Conservation (phyloP, 1,140 invertebrate genomes). For the Rhyacophila brunnea region DNA sequence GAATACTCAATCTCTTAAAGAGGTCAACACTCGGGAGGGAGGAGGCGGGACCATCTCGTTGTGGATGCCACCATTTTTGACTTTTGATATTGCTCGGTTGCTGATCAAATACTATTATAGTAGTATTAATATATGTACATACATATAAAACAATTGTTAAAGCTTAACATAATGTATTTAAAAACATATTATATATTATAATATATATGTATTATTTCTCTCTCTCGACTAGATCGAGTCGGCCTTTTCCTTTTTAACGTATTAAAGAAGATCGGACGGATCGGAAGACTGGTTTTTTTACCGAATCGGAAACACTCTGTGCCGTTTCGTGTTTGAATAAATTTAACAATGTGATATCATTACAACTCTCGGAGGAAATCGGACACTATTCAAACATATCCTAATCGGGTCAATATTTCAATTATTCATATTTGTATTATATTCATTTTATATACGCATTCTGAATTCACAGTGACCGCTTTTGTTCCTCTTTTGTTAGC, state of each 20-base stretch:
- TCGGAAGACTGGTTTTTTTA: no score
- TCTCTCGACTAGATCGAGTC: no score
- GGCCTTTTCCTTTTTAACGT: no score
- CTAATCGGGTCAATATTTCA: no score
- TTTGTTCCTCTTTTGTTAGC: neutral
- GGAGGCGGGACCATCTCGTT: no score
- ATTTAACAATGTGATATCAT: neutral
- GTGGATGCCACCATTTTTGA: neutral
- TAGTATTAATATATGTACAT: slow-evolving; percentile 19
- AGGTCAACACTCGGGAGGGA: no score
- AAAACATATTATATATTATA: neutral
- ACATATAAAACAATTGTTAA: slow-evolving; percentile 17
- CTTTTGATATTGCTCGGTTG: slow-evolving; percentile 2
- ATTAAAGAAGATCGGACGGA: no score
- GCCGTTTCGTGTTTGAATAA: neutral
- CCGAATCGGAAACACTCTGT: no score
- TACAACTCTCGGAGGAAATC: neutral
- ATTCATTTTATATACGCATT: no score
- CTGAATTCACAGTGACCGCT: neutral
- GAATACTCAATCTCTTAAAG: no score
- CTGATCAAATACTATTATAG: slow-evolving; percentile 16
- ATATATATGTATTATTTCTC: neutral
- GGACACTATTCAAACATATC: no score
- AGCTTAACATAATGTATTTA: slow-evolving; percentile 8
- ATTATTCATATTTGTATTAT: neutral